Evolutionary conservation across 2,797 vertebrate genomes (phyloP), one percentile per base, ranked within the genome.

Genomic region (Microctenopoma steveboyesi): DNA sequence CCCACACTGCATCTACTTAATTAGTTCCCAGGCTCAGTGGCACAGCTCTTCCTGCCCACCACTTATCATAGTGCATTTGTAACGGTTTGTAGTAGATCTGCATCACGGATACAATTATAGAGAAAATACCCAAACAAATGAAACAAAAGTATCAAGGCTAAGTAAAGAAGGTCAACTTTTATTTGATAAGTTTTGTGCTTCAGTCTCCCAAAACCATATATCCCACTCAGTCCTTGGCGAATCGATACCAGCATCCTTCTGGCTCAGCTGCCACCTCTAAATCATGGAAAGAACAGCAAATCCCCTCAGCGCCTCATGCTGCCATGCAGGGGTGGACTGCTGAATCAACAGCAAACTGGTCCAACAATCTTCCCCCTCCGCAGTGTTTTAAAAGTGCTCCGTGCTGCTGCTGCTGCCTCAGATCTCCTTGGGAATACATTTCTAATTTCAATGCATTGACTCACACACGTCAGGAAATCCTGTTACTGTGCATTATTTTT

Each of bases 311-410:
- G 70, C 84, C 56, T 82, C 77, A 74, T 62, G 69, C 45, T 35
- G 67, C 62, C 35, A 27, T 58, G 51, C 66, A 62, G 76, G 65
- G 81, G 61, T 16, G 72, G 43, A 68, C 60, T 90, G 92, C 92
- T 93, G 93, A 94, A 82, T 93, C 89, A 83, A 86, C 91, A 87
- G 69, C 76, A 86, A 66, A 64, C 48, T 37, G 54, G 69, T 85
- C 82, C 78, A 86, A 72, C 18, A 5, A 18, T 51, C 64, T 64
- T 76, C 67, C 47, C 22, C 33, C 53, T 69, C 65, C 52, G 53
- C 71, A 15, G 66, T 45, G 76, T 66, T 64, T 71, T 27, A 71
- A 79, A 81, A 66, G 45, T 49, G 67, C 79, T 53, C 78, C 35
- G 46, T 30, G 35, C 76, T 90, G 91, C 90, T 30, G 35, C 76